A percentile compares a stretch with the other conserved stretches of the same genome.
Evolutionary conservation across 2,888 invertebrate species (phyloP).

Genomic region (Leucophora obtusa): DNA sequence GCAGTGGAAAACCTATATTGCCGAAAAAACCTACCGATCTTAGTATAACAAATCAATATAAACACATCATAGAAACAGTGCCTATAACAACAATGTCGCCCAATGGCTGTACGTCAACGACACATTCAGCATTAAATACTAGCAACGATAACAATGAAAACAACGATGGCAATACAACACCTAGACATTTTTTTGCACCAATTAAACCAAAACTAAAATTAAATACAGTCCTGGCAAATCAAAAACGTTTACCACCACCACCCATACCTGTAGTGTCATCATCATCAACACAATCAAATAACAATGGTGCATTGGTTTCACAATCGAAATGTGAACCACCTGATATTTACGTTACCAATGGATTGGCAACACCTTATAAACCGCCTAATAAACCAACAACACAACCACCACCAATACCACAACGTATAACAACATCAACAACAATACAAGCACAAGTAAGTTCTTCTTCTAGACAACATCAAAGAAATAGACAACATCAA

Average conservation of each 20-base stretch:
- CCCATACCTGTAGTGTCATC: constrained; percentile 58
- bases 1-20: constrained; percentile 45
- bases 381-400: constrained; percentile 63
- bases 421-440: constrained; percentile 58
- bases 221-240: constrained; percentile 74
- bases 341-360: constrained; percentile 76
- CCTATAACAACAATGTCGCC: constrained; percentile 73
- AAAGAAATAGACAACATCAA: constrained; percentile 61
- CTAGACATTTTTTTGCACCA: constrained; percentile 80
- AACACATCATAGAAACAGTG: constrained; percentile 69
- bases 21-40: constrained; percentile 43
- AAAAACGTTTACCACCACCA: constrained; percentile 63
- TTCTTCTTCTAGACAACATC: constrained; percentile 53
- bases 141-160: constrained; percentile 18
- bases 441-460: constrained; percentile 62
- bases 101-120: constrained; percentile 31
- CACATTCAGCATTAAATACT: constrained; percentile 22
- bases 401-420: constrained; percentile 65
- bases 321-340: constrained; percentile 73
- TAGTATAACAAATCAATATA: constrained; percentile 32
- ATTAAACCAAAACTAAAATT: constrained; percentile 76
- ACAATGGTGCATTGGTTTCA: background rate
- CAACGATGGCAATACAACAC: constrained; percentile 65
- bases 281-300: constrained; percentile 31
- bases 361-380: constrained; percentile 74